These are phyloP conservation scores for Pachliopta kotzebuea DNA, from an alignment of 2,888 invertebrate species.

Conservation along the genomic window DNA sequence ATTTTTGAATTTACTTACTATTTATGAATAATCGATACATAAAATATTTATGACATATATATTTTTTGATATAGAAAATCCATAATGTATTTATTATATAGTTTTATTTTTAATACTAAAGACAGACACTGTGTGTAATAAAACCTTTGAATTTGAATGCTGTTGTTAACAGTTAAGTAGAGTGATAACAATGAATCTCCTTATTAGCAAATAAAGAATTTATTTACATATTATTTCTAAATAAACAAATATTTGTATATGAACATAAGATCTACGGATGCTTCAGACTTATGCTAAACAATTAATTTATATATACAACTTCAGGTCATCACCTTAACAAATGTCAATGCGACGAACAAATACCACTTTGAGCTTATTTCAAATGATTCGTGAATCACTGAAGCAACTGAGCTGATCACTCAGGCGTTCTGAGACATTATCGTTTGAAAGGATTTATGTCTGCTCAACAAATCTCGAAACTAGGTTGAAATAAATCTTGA, in stretches of 20 bases:
- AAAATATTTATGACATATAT: too few species aligned
- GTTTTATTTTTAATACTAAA: too few species aligned
- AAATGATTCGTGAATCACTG: constrained; percentile 13
- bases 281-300: neutral
- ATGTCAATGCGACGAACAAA: constrained; percentile 4
- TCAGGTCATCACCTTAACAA: neutral
- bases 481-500: constrained; percentile 15
- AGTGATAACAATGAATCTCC: too few species aligned
- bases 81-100: too few species aligned
- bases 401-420: neutral
- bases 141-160: too few species aligned
- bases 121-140: too few species aligned
- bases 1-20: too few species aligned
- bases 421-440: constrained; percentile 13
- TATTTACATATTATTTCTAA: too few species aligned
- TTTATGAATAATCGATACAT: too few species aligned
- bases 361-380: neutral
- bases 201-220: too few species aligned
- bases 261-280: neutral
- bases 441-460: constrained; percentile 20
- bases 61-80: too few species aligned
- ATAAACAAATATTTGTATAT: neutral
- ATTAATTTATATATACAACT: neutral
- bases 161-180: too few species aligned
- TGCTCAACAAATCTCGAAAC: constrained; percentile 17